phyloP scores from a whole-genome alignment of 2,113 vertebrate species.

The Guaruba guarouba region DNA sequence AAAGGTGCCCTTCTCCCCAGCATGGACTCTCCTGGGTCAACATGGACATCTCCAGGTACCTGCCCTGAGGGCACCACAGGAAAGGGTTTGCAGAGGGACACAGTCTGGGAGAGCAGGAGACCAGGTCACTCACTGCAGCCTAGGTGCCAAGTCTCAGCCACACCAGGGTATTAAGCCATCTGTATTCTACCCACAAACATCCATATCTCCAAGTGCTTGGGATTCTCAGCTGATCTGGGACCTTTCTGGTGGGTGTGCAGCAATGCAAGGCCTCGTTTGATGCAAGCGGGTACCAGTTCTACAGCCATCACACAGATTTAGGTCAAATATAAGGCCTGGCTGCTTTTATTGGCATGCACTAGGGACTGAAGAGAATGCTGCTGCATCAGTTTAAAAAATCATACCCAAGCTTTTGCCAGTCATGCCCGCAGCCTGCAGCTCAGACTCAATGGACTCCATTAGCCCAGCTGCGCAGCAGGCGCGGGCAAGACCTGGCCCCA shows the following conservation, averaged over 20 bases:
- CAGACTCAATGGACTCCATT: not conserved
- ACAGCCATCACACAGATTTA: not conserved
- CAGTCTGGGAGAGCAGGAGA: not conserved
- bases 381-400: not conserved
- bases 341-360: not conserved
- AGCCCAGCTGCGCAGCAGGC: not conserved
- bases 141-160: not conserved
- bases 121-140: not conserved
- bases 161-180: not conserved
- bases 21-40: not conserved
- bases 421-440: not conserved
- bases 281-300: not conserved
- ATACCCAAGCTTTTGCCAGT: not conserved
- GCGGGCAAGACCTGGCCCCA: accelerated
- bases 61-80: accelerated
- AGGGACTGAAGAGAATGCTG: not conserved
- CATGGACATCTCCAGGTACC: not conserved
- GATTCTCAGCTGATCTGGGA: not conserved
- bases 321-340: not conserved
- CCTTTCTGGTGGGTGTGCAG: not conserved
- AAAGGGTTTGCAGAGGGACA: not conserved
- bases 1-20: not conserved
- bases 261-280: not conserved
- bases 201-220: not conserved
- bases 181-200: not conserved